Conservation (phyloP, 2,797 vertebrate genomes). For the Rachycentron canadum region DNA sequence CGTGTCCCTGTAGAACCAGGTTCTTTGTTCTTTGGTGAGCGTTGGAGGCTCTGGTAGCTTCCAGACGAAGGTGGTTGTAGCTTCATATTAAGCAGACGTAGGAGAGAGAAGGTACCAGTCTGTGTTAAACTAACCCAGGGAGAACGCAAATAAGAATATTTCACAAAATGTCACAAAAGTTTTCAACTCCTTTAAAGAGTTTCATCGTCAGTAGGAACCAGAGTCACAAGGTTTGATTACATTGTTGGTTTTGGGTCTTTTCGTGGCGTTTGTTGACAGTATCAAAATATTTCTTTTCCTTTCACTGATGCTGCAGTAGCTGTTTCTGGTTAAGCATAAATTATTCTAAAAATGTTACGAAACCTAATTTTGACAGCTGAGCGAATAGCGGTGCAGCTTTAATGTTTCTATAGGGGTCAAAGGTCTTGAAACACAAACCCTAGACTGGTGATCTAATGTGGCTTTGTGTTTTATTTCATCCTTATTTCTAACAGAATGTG, state of each 20-base stretch:
- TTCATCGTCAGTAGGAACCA: too few species aligned
- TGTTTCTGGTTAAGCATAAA: not conserved
- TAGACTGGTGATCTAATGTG: slow-evolving; percentile 15
- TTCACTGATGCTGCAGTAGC: not conserved
- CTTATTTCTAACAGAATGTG: slow-evolving; percentile 55
- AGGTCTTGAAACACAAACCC: slow-evolving; percentile 20
- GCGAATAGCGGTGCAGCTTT: not conserved
- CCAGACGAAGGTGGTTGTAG: not conserved
- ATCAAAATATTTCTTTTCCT: not conserved
- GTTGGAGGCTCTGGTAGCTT: too few species aligned
- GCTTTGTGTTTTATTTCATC: slow-evolving; percentile 44
- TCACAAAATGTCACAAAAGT: too few species aligned
- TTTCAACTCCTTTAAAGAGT: too few species aligned
- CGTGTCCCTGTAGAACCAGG: too few species aligned
- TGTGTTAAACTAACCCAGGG: too few species aligned
- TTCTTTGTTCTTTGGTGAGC: too few species aligned
- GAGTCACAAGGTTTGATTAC: too few species aligned
- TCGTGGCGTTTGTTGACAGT: not conserved
- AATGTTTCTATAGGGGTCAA: not conserved
- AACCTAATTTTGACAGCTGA: not conserved
- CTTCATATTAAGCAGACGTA: not conserved
- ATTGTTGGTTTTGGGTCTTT: slow-evolving; percentile 3
- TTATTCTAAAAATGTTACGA: not conserved
- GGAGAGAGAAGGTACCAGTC: too few species aligned
- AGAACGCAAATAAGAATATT: too few species aligned